These are phyloP conservation scores for Pantherophis alleghaniensis DNA, from an alignment of 2,797 vertebrate genomes.

Conservation along the genomic window DNA sequence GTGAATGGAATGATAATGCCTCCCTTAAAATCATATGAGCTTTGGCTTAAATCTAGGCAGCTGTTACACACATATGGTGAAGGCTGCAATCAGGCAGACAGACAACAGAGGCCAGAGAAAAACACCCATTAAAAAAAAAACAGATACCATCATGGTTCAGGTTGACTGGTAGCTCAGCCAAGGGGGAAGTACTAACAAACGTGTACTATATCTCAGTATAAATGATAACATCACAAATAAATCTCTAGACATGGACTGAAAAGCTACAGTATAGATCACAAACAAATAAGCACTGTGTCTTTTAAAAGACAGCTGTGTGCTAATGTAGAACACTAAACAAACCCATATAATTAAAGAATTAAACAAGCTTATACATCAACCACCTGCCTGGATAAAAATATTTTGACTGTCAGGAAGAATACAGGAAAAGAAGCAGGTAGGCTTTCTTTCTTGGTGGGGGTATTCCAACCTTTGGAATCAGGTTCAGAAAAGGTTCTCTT, in stretches of 20 bases:
- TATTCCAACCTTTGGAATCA: neutral
- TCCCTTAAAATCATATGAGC: neutral
- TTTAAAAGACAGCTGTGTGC: neutral
- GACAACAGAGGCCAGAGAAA: neutral
- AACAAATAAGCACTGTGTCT: neutral
- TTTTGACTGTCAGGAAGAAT: neutral
- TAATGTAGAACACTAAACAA: neutral
- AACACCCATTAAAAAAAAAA: neutral
- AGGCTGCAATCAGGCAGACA: neutral
- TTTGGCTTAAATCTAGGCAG: neutral
- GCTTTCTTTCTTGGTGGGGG: neutral
- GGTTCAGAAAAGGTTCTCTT: neutral
- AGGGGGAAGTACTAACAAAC: neutral
- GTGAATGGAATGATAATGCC: neutral
- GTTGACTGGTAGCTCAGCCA: neutral
- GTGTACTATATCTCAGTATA: neutral
- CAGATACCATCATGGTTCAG: neutral
- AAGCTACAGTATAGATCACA: neutral
- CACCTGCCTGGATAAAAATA: neutral
- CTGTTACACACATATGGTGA: neutral
- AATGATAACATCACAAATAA: neutral
- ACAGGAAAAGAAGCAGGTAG: neutral
- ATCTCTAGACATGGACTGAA: neutral
- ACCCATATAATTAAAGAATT: neutral
- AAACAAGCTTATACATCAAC: neutral